Percentiles rank a stretch among this genome's conserved stretches.
Conservation (phyloP, 2,113 vertebrate genomes). For the Aviceda subcristata region DNA sequence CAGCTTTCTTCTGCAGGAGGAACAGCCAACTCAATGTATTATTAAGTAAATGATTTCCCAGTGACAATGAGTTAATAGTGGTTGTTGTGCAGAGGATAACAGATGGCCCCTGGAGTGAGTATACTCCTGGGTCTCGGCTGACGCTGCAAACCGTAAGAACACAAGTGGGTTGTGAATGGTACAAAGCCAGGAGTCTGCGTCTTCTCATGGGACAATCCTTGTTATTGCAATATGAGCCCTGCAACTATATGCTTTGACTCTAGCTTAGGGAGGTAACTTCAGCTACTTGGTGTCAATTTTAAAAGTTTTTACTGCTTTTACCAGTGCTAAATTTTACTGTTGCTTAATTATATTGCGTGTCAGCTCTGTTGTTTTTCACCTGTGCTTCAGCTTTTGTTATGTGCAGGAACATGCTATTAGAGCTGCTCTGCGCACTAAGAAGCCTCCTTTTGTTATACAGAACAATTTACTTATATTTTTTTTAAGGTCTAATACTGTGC, state of each 20-base stretch:
- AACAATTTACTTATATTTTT: background rate
- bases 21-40: background rate
- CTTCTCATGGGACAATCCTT: background rate
- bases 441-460: background rate
- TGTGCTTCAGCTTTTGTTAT: background rate
- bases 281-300: background rate
- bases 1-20: background rate
- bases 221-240: background rate
- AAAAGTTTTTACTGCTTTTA: background rate
- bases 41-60: background rate
- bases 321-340: background rate
- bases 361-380: background rate
- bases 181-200: background rate
- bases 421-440: background rate
- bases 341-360: background rate
- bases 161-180: background rate
- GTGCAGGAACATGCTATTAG: background rate
- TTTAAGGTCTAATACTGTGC: background rate
- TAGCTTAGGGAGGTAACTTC: background rate
- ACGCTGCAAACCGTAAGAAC: background rate
- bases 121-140: background rate
- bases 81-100: conserved; percentile 5
- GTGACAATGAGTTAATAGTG: background rate
- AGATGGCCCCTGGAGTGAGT: background rate
- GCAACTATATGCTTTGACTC: fast-evolving